Base-by-base conservation (phyloP, 2,888 invertebrate genomes). In the Mythimna loreyi region DNA sequence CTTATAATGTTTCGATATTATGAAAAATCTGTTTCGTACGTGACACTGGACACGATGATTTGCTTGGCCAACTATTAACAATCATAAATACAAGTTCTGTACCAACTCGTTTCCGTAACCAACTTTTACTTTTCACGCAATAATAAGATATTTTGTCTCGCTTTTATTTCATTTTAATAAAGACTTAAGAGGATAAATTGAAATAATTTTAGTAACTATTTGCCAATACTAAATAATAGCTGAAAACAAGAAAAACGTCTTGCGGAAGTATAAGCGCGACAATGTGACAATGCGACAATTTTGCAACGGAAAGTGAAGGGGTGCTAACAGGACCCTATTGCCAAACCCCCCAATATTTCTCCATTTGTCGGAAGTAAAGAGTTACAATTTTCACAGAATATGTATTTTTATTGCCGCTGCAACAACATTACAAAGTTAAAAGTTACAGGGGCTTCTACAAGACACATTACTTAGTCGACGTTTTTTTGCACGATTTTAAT, bases 61-160 rank as follows among this genome's bases (percentile, higher is more conserved):
- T 19, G 23, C n/a, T 7, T 19, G 23, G 0, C 36, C 36, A 47
- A 28, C 36, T 72, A 70, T 72, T 36, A 23, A 63, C 63, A 47
- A 25, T 36, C 3, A 16, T 62, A 36, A 28, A 40, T 73, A 73
- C 70, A 11, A 63, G 64, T 73, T 73, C 16, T 30, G 16, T n/a
- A 53, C 16, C 19, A 62, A 72, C 72, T 36, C 7, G 64, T 73
- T 70, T 19, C 36, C 36, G 36, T n/a, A 9, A 8, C 23, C 16
- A 3, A 72, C 63, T 70, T 70, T 72, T 70, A 70, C 52, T 70
- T 63, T 25, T 47, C 19, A 6, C 28, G n/a, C 45, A 72, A 40
- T 47, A 45, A 63, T 64, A 63, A 62, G 4, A 1, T 4, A 23
- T 72, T 62, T 53, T 6, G 11, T 36, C n/a, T 30, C 11, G 7